Evolutionary conservation across 1,140 invertebrate genomes (phyloP).

Genomic region (Papilio xuthus): DNA sequence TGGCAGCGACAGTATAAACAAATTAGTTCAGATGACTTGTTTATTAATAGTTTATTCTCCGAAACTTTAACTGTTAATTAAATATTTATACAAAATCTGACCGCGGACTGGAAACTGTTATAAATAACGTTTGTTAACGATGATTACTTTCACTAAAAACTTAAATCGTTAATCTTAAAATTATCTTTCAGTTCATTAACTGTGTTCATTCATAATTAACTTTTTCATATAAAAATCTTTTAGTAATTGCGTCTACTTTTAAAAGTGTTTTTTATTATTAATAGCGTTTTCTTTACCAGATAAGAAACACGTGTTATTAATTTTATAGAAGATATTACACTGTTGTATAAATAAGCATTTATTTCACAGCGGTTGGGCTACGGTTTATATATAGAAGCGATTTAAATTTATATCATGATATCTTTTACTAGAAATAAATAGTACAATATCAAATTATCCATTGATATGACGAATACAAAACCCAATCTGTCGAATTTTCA

Average conservation of each 20-base stretch:
- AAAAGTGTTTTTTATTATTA: background rate
- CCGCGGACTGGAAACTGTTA: constrained; percentile 7
- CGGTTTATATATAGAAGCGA: background rate
- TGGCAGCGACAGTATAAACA: background rate
- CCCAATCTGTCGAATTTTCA: no score
- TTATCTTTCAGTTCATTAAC: constrained; percentile 7
- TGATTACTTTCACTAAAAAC: constrained; percentile 6
- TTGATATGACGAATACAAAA: no score
- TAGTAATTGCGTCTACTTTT: background rate
- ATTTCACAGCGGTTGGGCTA: background rate
- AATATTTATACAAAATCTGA: constrained; percentile 20
- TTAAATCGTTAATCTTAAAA: constrained; percentile 5
- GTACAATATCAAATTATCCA: no score
- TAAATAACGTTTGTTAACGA: constrained; percentile 6
- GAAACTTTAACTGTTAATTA: constrained; percentile 2
- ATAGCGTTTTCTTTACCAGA: background rate
- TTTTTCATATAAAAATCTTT: background rate
- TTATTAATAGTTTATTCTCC: constrained; percentile 5
- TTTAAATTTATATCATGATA: background rate
- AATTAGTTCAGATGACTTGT: constrained; percentile 18
- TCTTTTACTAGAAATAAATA: background rate
- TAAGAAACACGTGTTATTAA: background rate
- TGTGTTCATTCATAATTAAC: constrained; percentile 4
- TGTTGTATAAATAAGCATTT: constrained; percentile 4
- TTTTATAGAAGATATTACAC: constrained; percentile 2